These are phyloP conservation scores for Lontra canadensis DNA, from an alignment of 2,113 vertebrate genomes.

Conservation along the genomic window DNA sequence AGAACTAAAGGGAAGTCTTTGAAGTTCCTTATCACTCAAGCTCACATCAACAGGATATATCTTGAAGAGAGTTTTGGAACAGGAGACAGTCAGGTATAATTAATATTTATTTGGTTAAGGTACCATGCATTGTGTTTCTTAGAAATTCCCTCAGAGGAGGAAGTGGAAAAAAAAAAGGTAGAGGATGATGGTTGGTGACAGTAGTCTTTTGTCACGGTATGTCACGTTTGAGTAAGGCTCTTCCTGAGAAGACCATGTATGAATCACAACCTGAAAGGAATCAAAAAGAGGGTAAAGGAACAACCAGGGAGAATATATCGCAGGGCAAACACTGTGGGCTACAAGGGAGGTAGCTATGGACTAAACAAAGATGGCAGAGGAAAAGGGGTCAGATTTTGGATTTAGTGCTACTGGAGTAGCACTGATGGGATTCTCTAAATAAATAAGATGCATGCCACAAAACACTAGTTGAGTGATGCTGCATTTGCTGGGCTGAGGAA, in stretches of 20 bases:
- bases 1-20: background rate
- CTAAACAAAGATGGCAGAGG: background rate
- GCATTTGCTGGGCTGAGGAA: background rate
- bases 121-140: background rate
- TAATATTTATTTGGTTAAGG: background rate
- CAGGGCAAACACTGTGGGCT: background rate
- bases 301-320: accelerated
- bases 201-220: background rate
- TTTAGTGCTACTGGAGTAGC: background rate
- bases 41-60: background rate
- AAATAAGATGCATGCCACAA: accelerated
- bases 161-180: background rate
- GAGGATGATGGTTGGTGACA: background rate
- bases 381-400: background rate
- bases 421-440: background rate
- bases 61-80: background rate
- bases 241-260: background rate
- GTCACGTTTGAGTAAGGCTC: background rate
- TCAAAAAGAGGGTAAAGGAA: background rate
- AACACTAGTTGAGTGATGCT: background rate
- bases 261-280: background rate
- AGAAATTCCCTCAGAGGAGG: background rate
- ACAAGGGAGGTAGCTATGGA: background rate
- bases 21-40: background rate
- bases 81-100: background rate